Base-by-base conservation (phyloP, 2,797 vertebrate genomes). In the Poeciliopsis infans region DNA sequence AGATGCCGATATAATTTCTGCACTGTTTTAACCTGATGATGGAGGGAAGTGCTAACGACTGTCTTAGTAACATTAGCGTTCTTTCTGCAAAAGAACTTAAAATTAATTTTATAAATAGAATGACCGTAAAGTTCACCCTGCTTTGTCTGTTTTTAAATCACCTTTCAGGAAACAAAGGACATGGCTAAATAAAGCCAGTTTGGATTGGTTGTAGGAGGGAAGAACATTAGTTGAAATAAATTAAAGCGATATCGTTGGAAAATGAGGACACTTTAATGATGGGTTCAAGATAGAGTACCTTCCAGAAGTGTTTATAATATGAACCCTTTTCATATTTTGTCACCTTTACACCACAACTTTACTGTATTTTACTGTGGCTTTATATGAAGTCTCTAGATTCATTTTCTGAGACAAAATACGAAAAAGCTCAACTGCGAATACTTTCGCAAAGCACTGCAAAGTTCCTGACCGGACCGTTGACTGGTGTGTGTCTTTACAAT, bases 241-340 rank as follows among this genome's bases (percentile, higher is more conserved):
- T 59, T 20, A 61, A 46, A 10, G 18, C 39, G 6, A 61, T 2
- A 36, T n/a, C 31, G 43, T 33, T 18, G 66, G 59, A 72, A 31
- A n/a, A 75, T 61, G 39, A 77, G 16, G 36, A 64, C 41, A 45
- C 25, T 70, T 70, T 70, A 70, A 70, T 70, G 68, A 70, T 43
- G 25, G 68, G 0, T 45, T 70, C 41, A 70, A 25, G 68, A 45
- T 45, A 28, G 16, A 70, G 5, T 7, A 43, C 25, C 41, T 70
- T 45, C 41, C 39, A 70, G 68, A 45, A 45, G 41, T 70, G 45
- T 70, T 70, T 28, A n/a, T 45, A 69, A 45, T 6, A 3, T 45
- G 25, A 25, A 15, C 5, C 39, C 25, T 41, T 68, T 68, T 41
- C 64, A 68, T 39, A 68, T 68, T 68, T 68, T 68, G 64, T 68